Conservation (phyloP, 2,888 invertebrate species). For the Rhingia rostrata region DNA sequence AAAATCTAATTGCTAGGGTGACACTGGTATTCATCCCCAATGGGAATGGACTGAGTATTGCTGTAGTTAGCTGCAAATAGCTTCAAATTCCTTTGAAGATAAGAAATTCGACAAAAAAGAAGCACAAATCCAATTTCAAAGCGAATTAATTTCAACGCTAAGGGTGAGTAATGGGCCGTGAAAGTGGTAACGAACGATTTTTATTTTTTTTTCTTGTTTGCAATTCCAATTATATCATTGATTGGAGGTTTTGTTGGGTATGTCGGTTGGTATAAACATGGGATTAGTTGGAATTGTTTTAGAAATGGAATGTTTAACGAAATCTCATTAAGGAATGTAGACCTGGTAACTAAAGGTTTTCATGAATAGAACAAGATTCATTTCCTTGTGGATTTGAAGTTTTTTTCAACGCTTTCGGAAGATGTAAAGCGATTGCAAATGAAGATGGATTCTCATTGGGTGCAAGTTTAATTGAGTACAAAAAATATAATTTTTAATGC, state of each 20-base stretch:
- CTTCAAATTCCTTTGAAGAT: slow-evolving; percentile 54
- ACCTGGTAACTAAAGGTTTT: too few relatives aligned
- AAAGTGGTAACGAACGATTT: slow-evolving; percentile 60
- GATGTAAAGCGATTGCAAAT: too few relatives aligned
- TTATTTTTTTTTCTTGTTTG: slow-evolving; percentile 31
- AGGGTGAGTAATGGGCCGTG: slow-evolving; percentile 60
- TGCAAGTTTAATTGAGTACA: too few relatives aligned
- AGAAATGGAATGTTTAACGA: too few relatives aligned
- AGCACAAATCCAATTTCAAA: slow-evolving; percentile 65
- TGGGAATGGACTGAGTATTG: not conserved
- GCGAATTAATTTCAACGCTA: slow-evolving; percentile 34
- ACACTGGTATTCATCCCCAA: slow-evolving; percentile 39
- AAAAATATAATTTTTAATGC: too few relatives aligned
- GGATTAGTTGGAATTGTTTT: too few relatives aligned
- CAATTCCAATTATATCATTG: slow-evolving; percentile 59
- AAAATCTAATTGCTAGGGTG: slow-evolving; percentile 26
- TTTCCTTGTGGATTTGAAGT: too few relatives aligned
- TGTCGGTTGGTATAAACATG: not conserved
- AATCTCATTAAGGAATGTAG: too few relatives aligned
- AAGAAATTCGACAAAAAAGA: slow-evolving; percentile 37
- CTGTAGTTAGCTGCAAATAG: slow-evolving; percentile 19
- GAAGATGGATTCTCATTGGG: too few relatives aligned
- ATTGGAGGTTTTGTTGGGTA: slow-evolving; percentile 22
- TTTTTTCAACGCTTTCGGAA: too few relatives aligned
- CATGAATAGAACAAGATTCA: too few relatives aligned